These are phyloP conservation scores for Cephonodes hylas DNA, from an alignment of 2,888 invertebrate species.

Conservation along the genomic window DNA sequence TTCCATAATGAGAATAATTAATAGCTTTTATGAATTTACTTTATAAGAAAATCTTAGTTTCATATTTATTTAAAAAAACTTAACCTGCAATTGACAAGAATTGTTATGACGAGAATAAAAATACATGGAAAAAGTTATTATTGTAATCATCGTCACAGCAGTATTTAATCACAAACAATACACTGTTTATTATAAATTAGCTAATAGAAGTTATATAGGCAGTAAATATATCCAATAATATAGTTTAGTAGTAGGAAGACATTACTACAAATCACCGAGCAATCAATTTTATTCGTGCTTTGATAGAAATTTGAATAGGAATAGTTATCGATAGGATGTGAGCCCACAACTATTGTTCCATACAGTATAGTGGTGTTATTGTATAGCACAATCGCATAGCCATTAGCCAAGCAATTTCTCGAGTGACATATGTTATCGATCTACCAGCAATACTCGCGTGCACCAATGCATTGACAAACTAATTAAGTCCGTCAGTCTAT, in stretches of 20 bases:
- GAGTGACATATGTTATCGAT: background rate
- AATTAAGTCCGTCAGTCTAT: slow-evolving; percentile 2
- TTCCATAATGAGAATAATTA: background rate
- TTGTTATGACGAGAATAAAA: no score
- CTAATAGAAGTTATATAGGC: no score
- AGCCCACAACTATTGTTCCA: background rate
- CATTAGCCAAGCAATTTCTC: slow-evolving; percentile 2
- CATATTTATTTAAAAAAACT: no score
- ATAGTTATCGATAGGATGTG: background rate
- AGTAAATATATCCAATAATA: no score
- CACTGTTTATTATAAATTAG: no score
- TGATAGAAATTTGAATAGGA: background rate
- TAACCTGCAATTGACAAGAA: no score
- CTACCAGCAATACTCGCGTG: background rate
- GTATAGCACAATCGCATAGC: background rate
- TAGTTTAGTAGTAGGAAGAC: no score
- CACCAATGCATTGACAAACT: slow-evolving; percentile 13
- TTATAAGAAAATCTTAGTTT: no score
- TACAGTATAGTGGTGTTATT: background rate
- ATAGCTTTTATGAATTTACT: no score
- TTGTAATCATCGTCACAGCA: no score
- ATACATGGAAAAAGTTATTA: no score
- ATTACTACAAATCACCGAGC: background rate
- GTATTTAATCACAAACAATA: no score
- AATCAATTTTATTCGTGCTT: background rate